Conservation (phyloP, 2,888 invertebrate genomes). For the Hylaea fasciaria region DNA sequence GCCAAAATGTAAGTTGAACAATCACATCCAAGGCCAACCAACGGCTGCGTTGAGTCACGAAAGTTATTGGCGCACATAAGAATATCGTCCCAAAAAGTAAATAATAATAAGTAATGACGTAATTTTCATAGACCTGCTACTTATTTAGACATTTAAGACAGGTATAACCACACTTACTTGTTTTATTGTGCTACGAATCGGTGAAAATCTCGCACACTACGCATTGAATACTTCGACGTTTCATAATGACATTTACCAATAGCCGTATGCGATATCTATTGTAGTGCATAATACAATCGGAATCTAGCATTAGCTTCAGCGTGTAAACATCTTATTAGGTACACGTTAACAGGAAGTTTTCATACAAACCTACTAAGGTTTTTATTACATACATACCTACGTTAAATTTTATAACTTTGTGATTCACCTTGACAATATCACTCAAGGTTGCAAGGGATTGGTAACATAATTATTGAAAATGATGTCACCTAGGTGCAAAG, state of each 20-base stretch:
- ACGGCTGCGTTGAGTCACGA: background rate
- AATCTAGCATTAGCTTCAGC: background rate
- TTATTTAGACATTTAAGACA: too few relatives aligned
- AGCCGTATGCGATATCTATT: too few relatives aligned
- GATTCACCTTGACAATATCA: constrained; percentile 13
- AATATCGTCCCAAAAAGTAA: background rate
- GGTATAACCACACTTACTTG: too few relatives aligned
- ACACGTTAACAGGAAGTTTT: background rate
- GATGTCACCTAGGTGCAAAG: constrained; percentile 16
- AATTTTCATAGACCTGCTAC: background rate
- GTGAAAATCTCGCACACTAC: too few relatives aligned
- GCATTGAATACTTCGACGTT: too few relatives aligned
- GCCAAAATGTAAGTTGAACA: constrained; percentile 15
- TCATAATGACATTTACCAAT: too few relatives aligned
- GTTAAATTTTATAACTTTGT: constrained; percentile 8
- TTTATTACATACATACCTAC: constrained; percentile 13
- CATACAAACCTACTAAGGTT: constrained; percentile 7
- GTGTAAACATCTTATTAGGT: background rate
- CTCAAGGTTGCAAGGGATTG: constrained; percentile 21
- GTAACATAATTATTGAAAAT: constrained; percentile 19
- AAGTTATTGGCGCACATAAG: background rate
- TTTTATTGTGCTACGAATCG: too few relatives aligned
- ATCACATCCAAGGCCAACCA: background rate
- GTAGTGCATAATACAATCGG: too few relatives aligned
- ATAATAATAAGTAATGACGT: background rate